phyloP scores from a whole-genome alignment of 2,113 vertebrate species.

The Limnothrissa miodon region DNA sequence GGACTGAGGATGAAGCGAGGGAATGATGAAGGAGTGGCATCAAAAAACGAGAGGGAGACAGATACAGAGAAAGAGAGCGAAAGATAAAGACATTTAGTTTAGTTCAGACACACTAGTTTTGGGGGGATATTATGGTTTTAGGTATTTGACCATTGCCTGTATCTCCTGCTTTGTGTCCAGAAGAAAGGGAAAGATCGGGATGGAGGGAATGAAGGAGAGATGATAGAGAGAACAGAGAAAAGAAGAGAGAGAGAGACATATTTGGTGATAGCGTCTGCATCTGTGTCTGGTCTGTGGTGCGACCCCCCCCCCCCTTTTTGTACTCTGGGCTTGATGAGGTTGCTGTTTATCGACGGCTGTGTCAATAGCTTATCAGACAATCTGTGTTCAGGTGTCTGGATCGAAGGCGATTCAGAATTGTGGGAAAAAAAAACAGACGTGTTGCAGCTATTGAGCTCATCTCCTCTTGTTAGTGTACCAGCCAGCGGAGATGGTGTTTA shows the following conservation, averaged over 20 bases:
- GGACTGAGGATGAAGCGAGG: not conserved
- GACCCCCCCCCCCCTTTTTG: not conserved
- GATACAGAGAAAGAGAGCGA: not conserved
- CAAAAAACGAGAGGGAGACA: not conserved
- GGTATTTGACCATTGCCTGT: no score
- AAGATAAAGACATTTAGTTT: not conserved
- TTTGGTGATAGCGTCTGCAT: not conserved
- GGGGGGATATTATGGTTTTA: no score
- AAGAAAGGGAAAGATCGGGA: no score
- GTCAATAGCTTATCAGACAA: not conserved
- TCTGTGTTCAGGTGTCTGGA: conserved; percentile 15
- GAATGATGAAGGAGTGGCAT: not conserved
- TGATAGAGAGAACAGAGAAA: not conserved
- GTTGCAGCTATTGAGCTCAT: not conserved
- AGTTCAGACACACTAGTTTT: no score
- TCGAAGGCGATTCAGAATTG: conserved; percentile 4
- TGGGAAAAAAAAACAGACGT: not conserved
- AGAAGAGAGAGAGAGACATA: not conserved
- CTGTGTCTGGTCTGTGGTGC: not conserved
- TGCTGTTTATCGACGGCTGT: not conserved
- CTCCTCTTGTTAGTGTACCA: not conserved
- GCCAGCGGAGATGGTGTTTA: not conserved
- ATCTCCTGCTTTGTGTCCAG: no score
- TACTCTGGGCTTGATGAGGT: not conserved
- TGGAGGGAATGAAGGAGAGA: no score